These are phyloP conservation scores for Microhierax caerulescens DNA, from an alignment of 2,797 vertebrate genomes.

Conservation along the genomic window DNA sequence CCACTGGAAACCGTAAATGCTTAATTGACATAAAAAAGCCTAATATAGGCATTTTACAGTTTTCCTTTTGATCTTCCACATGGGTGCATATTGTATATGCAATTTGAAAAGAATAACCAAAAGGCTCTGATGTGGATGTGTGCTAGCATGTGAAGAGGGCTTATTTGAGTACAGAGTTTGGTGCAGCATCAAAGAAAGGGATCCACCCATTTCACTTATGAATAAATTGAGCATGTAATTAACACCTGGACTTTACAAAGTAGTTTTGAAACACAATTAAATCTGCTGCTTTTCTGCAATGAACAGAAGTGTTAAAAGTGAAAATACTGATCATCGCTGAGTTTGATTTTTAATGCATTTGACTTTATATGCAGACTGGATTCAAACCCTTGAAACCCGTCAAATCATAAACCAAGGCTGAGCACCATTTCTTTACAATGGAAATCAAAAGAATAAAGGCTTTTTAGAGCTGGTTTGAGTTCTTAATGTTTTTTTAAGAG, in stretches of 20 bases:
- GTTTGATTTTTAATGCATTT: background rate
- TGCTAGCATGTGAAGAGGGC: constrained; percentile 18
- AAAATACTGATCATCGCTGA: constrained; percentile 12
- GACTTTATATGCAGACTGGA: background rate
- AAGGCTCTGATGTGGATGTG: background rate
- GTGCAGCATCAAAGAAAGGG: constrained; percentile 17
- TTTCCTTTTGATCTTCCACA: constrained; percentile 55
- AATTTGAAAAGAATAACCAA: constrained; percentile 36
- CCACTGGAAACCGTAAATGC: background rate
- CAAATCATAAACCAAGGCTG: background rate
- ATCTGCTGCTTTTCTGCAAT: constrained; percentile 5
- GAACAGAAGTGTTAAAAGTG: background rate
- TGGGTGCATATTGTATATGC: constrained; percentile 34
- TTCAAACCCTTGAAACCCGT: background rate
- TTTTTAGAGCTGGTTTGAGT: background rate
- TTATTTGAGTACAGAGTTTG: constrained; percentile 9
- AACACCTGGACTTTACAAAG: constrained; percentile 57
- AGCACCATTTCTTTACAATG: background rate
- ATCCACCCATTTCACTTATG: constrained; percentile 49
- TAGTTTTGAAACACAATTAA: constrained; percentile 43
- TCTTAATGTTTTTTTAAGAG: background rate
- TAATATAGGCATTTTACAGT: constrained; percentile 55
- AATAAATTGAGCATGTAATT: constrained; percentile 64
- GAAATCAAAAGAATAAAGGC: background rate
- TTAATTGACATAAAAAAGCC: constrained; percentile 61